A percentile compares a stretch with the other conserved stretches of the same genome.
phyloP scores from a whole-genome alignment of 2,888 invertebrate species.

The Cacoxenus indagator region DNA sequence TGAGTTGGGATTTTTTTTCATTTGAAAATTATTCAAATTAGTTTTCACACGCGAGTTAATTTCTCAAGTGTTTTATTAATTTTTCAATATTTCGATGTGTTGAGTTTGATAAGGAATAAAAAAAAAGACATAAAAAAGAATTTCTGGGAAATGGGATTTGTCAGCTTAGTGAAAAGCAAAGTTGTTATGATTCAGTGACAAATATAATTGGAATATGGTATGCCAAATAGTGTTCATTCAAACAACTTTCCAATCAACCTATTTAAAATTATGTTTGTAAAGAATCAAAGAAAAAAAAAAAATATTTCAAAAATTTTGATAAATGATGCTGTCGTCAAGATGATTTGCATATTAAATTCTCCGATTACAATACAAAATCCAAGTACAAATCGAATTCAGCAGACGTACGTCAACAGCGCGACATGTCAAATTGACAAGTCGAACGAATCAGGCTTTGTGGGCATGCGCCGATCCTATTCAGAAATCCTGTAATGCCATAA shows the following conservation, averaged over 20 bases:
- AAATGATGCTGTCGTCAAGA: conserved; percentile 1
- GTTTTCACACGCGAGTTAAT: conserved; percentile 34
- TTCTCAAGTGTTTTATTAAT: conserved; percentile 39
- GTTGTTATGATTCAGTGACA: neutral
- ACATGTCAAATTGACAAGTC: conserved; percentile 34
- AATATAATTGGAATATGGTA: neutral
- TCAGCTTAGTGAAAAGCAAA: neutral
- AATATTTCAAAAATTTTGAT: neutral
- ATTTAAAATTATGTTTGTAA: neutral
- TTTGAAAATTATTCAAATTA: conserved; percentile 34
- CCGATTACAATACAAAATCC: conserved; percentile 10
- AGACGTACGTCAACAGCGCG: neutral
- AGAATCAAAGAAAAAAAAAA: neutral
- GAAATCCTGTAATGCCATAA: neutral
- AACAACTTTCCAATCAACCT: neutral
- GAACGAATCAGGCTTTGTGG: conserved; percentile 30
- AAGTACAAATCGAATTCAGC: neutral
- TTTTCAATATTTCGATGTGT: conserved; percentile 29
- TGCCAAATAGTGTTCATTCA: neutral
- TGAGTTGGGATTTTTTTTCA: conserved; percentile 11
- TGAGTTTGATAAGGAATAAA: neutral
- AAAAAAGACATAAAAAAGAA: neutral
- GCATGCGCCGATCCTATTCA: neutral
- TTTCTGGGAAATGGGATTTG: conserved; percentile 8
- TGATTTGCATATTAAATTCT: conserved; percentile 17